Conservation (phyloP, 53 echinoderm and acorn worm species). For the Paracentrotus lividus region DNA sequence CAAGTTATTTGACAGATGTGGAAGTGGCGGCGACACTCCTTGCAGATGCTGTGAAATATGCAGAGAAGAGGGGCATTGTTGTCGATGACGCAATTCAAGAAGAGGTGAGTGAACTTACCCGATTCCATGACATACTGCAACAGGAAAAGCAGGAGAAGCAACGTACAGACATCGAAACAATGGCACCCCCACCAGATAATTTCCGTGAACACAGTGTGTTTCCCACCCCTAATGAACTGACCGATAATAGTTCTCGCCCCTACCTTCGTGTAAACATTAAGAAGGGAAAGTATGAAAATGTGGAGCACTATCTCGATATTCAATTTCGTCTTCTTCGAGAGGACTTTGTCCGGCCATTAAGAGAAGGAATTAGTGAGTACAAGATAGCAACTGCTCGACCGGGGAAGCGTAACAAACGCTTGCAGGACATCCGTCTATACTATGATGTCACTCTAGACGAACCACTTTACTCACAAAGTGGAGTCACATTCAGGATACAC, state of each 20-base stretch:
- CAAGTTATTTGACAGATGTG: conserved; percentile 73
- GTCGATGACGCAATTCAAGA: conserved; percentile 57
- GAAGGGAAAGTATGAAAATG: conserved; percentile 75
- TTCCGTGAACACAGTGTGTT: conserved; percentile 80
- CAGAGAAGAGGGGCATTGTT: conserved; percentile 64
- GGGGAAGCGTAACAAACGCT: conserved; percentile 9
- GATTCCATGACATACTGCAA: conserved; percentile 62
- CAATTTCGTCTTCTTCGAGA: conserved; percentile 89
- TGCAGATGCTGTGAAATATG: conserved; percentile 44
- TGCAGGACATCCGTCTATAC: conserved; percentile 67
- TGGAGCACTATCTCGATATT: conserved; percentile 90
- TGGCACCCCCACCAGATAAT: conserved; percentile 80
- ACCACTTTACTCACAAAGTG: background rate
- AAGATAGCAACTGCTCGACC: conserved; percentile 51
- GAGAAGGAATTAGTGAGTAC: conserved; percentile 82
- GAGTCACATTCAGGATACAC: conserved; percentile 62
- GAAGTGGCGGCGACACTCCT: conserved; percentile 76
- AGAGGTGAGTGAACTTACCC: conserved; percentile 64
- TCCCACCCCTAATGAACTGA: conserved; percentile 74
- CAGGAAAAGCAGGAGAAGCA: conserved; percentile 58
- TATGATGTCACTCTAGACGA: conserved; percentile 9
- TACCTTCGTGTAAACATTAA: conserved; percentile 80
- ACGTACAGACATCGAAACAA: conserved; percentile 42
- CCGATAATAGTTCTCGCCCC: conserved; percentile 38
- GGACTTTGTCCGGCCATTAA: conserved; percentile 86